Evolutionary conservation across 2,797 vertebrate genomes (phyloP).

Genomic region (Poliocrania exsul): DNA sequence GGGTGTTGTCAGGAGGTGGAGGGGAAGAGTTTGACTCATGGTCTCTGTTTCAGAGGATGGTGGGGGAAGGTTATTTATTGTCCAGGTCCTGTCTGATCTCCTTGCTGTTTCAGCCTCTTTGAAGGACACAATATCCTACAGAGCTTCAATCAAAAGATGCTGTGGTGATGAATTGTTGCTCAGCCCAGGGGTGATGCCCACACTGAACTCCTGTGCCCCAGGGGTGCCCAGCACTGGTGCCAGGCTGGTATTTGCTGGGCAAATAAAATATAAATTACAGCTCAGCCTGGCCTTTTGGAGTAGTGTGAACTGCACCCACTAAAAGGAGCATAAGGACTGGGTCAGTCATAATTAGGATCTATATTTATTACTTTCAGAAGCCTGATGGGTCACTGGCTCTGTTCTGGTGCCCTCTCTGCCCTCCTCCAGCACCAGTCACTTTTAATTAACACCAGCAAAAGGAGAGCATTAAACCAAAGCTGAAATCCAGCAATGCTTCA

Average conservation of each 20-base stretch:
- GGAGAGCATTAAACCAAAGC: not conserved
- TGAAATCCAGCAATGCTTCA: not conserved
- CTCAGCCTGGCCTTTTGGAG: not conserved
- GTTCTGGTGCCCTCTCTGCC: not conserved
- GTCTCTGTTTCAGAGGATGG: not conserved
- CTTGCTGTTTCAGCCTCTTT: not conserved
- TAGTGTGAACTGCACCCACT: not conserved
- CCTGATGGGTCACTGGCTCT: not conserved
- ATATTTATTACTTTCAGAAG: not conserved
- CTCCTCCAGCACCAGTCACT: not conserved
- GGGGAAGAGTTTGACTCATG: not conserved
- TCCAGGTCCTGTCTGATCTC: not conserved
- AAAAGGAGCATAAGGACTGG: not conserved
- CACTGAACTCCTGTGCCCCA: not conserved
- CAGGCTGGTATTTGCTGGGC: not conserved
- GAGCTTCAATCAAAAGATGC: not conserved
- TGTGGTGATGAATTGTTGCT: accelerated
- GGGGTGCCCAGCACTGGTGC: not conserved
- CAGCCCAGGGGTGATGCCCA: not conserved
- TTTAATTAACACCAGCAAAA: not conserved
- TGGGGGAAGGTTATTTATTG: not conserved
- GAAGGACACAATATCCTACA: not conserved
- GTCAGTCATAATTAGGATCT: not conserved
- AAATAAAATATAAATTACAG: not conserved
- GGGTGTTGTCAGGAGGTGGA: not conserved